Conservation (phyloP, 2,888 invertebrate genomes). For the Plusia festucae region DNA sequence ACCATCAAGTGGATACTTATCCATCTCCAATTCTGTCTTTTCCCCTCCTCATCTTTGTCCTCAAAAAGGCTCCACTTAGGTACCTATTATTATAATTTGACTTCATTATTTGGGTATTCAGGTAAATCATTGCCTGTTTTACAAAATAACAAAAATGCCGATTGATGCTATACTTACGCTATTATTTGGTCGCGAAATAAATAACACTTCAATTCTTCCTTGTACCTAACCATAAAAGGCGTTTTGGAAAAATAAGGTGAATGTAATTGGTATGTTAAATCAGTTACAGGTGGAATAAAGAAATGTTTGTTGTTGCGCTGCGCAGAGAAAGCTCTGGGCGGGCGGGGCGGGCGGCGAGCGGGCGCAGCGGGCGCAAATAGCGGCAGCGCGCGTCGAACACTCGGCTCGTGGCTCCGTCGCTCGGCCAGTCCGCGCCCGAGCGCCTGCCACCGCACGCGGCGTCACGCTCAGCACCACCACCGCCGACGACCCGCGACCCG, state of each 20-base stretch:
- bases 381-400: conserved; percentile 80
- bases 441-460: conserved; percentile 41
- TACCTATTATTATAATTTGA: too few relatives aligned
- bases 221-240: neutral
- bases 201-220: neutral
- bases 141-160: neutral
- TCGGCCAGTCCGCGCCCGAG: conserved; percentile 73
- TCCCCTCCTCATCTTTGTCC: too few relatives aligned
- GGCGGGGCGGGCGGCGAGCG: conserved; percentile 78
- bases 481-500: conserved; percentile 40
- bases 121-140: neutral
- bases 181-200: neutral
- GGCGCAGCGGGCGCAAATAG: conserved; percentile 85
- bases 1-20: too few relatives aligned
- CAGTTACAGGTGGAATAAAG: conserved; percentile 74
- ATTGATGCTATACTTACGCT: conserved; percentile 4
- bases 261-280: conserved; percentile 36
- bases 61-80: too few relatives aligned
- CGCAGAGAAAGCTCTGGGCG: conserved; percentile 86
- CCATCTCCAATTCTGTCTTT: too few relatives aligned
- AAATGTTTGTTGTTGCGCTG: conserved; percentile 79
- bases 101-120: neutral
- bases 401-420: conserved; percentile 54
- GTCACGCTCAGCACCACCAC: conserved; percentile 40
- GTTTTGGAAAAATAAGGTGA: neutral